Evolutionary conservation across 2,797 vertebrate species (phyloP), one percentile per base, ranked within the genome.

Genomic region (Micromesistius poutassou): DNA sequence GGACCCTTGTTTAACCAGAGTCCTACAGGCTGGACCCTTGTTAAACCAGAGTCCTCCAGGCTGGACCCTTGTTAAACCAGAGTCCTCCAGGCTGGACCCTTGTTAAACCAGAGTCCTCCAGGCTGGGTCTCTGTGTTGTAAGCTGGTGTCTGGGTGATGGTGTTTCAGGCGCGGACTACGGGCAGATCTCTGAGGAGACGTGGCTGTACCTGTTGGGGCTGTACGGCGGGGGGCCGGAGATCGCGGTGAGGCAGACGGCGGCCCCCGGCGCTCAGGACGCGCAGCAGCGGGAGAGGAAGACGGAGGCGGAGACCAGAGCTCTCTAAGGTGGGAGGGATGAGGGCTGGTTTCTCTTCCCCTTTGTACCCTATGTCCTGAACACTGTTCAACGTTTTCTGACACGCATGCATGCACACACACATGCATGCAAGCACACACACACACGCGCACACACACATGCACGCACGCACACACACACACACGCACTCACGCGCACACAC

Each of bases 141-240:
- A 8, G 22, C 46, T 50, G 0, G 19, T 19, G 46, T 19, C 31
- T 31, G 31, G 70, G 14, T 72, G 71, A 33, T 35, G 72, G 5
- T 38, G 31, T 73, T 9, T 33, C 71, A 98, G 98, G 98, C 31
- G 98, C 98, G 0, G 98, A 99, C 90, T 99, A 98, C 0, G 98
- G 98, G 74, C 98, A 99, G 94, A 99, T 99, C 79, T 99, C 98
- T 0, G 97, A 98, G 91, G 98, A 98, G 92, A 99, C 98, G 0
- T 99, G 98, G 98, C 90, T 91, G 80, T 99, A 98, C 87, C 89
- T 99, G 80, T 92, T 95, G 88, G 94, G 87, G 0, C 94, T 98
- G 76, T 99, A 99, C 0, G 93, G 96, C 0, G 98, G 98, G 0
- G 97, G 98, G 0, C 97, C 98, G 0, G 98, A 99, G 90, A 97